Conservation (phyloP, 2,113 vertebrate genomes). For the Chloroceryle aenea region DNA sequence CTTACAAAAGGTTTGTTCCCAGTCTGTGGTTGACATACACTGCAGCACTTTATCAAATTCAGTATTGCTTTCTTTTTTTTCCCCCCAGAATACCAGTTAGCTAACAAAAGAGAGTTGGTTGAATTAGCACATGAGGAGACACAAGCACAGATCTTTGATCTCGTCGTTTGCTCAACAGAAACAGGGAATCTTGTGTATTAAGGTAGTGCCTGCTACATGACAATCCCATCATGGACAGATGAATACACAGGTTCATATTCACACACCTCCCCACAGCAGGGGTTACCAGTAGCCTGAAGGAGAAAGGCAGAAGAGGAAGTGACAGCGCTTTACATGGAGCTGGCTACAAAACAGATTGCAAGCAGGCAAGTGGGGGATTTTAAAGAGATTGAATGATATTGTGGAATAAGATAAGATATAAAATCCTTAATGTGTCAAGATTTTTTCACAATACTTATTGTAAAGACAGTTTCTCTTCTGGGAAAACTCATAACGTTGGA, state of each 20-base stretch:
- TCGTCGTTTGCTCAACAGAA: not conserved
- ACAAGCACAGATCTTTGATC: not conserved
- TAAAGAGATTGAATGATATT: not conserved
- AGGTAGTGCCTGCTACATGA: not conserved
- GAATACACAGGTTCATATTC: not conserved
- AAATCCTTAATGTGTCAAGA: not conserved
- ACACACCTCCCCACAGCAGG: not conserved
- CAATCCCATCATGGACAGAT: not conserved
- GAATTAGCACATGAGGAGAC: not conserved
- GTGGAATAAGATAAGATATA: not conserved
- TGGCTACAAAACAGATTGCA: not conserved
- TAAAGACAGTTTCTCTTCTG: slow-evolving; percentile 4
- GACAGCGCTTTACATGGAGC: not conserved
- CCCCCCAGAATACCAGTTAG: not conserved
- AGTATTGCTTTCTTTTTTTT: not conserved
- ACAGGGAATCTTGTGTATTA: not conserved
- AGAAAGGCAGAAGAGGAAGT: not conserved
- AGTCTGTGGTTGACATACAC: not conserved
- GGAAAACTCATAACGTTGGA: not conserved
- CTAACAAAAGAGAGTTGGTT: not conserved
- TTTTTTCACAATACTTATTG: not conserved
- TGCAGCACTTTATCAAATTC: not conserved
- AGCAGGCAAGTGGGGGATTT: not conserved
- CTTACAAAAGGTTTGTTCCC: slow-evolving; percentile 16
- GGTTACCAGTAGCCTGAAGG: not conserved